Evolutionary conservation across 2,888 invertebrate genomes (phyloP).

Genomic region (Camponotus fellah): DNA sequence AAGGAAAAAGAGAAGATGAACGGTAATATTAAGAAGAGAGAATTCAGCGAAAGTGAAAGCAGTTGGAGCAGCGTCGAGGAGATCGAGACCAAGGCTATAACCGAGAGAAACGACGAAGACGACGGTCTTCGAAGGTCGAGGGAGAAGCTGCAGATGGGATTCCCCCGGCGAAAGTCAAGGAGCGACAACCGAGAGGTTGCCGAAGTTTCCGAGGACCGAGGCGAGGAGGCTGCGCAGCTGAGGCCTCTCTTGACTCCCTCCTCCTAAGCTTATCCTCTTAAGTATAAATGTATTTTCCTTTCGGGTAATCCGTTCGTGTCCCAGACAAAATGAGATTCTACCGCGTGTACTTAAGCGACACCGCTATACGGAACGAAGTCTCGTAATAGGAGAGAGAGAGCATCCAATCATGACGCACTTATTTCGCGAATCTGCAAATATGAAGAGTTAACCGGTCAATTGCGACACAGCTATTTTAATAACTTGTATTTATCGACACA

Average conservation of each 20-base stretch:
- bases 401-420: neutral
- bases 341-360: conserved; percentile 23
- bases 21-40: conserved; percentile 60
- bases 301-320: conserved; percentile 33
- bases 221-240: conserved; percentile 77
- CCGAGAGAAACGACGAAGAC: conserved; percentile 55
- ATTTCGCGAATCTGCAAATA: neutral
- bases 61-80: conserved; percentile 82
- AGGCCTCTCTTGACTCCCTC: conserved; percentile 80
- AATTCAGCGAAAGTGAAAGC: conserved; percentile 78
- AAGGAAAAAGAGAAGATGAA: conserved; percentile 51
- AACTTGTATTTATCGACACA: conserved; percentile 8
- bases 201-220: conserved; percentile 71
- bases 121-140: conserved; percentile 59
- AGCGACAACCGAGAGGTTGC: conserved; percentile 56
- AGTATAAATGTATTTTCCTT: conserved; percentile 27
- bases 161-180: conserved; percentile 68
- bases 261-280: conserved; percentile 65
- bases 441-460: conserved; percentile 11
- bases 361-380: neutral
- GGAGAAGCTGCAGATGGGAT: conserved; percentile 42
- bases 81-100: conserved; percentile 66
- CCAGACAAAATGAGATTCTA: conserved; percentile 22
- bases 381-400: neutral
- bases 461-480: conserved; percentile 10